Conservation (phyloP, 2,113 vertebrate genomes). For the Ancistrus triradiatus region DNA sequence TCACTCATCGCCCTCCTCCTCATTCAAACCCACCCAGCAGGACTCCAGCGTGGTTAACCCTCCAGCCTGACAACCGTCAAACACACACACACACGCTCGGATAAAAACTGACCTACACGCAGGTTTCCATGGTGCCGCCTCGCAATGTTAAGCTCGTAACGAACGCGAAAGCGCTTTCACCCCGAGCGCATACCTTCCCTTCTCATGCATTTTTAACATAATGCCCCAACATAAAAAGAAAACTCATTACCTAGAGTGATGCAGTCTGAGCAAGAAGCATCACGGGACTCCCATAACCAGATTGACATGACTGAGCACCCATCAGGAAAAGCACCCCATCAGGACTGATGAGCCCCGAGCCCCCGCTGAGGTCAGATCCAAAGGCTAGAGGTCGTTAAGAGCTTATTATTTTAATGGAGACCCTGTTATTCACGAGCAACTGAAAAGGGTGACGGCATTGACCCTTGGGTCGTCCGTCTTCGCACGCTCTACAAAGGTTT, state of each 20-base stretch:
- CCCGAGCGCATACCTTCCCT: not conserved
- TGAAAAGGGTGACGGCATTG: conserved; percentile 50
- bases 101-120: conserved; percentile 12
- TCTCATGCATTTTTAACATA: too few relatives aligned
- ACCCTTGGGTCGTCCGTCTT: conserved; percentile 56
- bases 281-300: conserved; percentile 29
- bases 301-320: conserved; percentile 27
- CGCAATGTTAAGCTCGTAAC: too few relatives aligned
- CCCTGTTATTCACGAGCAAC: conserved; percentile 54
- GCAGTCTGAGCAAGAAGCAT: conserved; percentile 14
- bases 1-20: conserved; percentile 52
- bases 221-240: conserved; percentile 18
- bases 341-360: conserved; percentile 32
- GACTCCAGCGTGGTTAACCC: conserved; percentile 50
- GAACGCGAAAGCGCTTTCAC: conserved; percentile 2
- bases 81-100: not conserved
- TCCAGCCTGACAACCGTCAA: conserved; percentile 37
- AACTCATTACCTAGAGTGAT: conserved; percentile 35
- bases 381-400: conserved; percentile 61
- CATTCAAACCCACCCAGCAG: conserved; percentile 43
- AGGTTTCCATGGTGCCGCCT: conserved; percentile 50
- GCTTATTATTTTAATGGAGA: conserved; percentile 64
- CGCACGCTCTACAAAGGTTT: conserved; percentile 15
- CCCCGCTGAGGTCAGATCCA: conserved; percentile 53
- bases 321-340: conserved; percentile 38